Evolutionary conservation across 2,888 invertebrate species (phyloP), one percentile per base, ranked within the genome.

Genomic region (Rhaphigaster nebulosa): DNA sequence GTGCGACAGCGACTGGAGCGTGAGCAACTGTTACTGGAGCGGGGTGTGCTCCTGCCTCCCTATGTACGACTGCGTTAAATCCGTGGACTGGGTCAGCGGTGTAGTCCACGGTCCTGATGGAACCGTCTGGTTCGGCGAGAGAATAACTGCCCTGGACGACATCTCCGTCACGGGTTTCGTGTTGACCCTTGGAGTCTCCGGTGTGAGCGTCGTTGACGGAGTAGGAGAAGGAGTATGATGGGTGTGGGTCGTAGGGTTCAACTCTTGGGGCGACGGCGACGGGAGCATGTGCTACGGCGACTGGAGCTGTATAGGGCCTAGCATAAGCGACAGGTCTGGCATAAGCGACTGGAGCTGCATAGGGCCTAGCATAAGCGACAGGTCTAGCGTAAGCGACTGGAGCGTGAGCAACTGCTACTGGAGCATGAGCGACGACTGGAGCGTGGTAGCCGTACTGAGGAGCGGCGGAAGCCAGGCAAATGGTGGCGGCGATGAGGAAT

Each of bases 231-330:
- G 91, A 92, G 91, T 92, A 92, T 80, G 92, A 92, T 26, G 92
- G 92, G 89, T 92, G 92, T 38, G 92, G 91, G 88, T 92, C 93
- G 15, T 91, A 89, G 76, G 91, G 91, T 80, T 92, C 92, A 6
- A 65, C 65, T 18, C 65, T 65, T 2, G 56, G 88, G 0, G 87
- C 87, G 12, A 50, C 41, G 6, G 87, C 38, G 84, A 45, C 38
- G 12, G 45, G 45, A 26, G 41, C 84, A 34, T 38, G 84, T 0
- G 60, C 41, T 56, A 88, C 38, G 29, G 41, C 45, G 38, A 84
- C 45, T 13, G 41, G 41, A 12, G 60, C 60, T 13, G 60, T n/a
- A 10, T n/a, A 26, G n/a, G 80, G 80, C 41, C 80, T 80, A 23
- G 80, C 80, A 8, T 80, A 80, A 23, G 34, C 80, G 88, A 90